Evolutionary conservation across 2,113 vertebrate genomes (phyloP), one percentile per base, ranked within the genome.

Genomic region (Prunella fulvescens): DNA sequence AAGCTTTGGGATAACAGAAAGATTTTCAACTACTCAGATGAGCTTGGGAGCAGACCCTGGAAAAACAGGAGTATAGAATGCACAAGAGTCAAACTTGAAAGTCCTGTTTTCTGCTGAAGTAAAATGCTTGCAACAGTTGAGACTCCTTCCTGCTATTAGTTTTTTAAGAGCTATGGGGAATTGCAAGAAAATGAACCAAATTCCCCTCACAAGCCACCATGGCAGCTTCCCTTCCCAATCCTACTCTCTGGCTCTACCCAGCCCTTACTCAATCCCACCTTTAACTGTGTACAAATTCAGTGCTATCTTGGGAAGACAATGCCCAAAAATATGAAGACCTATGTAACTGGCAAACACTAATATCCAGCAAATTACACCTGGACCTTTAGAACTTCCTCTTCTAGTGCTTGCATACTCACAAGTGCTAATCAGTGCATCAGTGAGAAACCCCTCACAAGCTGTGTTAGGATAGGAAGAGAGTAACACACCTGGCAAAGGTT

Each of bases 181-280:
- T 0, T 64, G 13, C 37, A 61, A 76, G 33, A 60, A 64, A 76
- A 76, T 12, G 14, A 79, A 60, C 3, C 0, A 0, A 67, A 60
- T 4, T 15, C 19, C 40, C n/a, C 31, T 12, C 19, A n/a, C 23
- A 48, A 37, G 25, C 40, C 12, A 9, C 28, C 39, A 62, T 0
- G 0, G 29, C 51, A 76, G 31, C 48, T 17, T 44, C 13, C 18
- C 50, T 85, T 66, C 47, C 51, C 57, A 61, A 7, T 29, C 42
- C 33, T 39, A 0, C 13, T 35, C 60, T 78, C 47, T 44, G 16
- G 22, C 9, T 24, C 45, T 31, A 61, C 9, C n/a, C 22, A 56
- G 45, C 17, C 18, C 2, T 0, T 7, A 12, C 12, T 40, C 12
- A 73, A 39, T 35, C 58, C 51, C 12, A 62, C 15, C 29, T 70